Evolutionary conservation across 2,797 vertebrate species (phyloP), one percentile per base, ranked within the genome.

Genomic region (Gallinago solitaria): DNA sequence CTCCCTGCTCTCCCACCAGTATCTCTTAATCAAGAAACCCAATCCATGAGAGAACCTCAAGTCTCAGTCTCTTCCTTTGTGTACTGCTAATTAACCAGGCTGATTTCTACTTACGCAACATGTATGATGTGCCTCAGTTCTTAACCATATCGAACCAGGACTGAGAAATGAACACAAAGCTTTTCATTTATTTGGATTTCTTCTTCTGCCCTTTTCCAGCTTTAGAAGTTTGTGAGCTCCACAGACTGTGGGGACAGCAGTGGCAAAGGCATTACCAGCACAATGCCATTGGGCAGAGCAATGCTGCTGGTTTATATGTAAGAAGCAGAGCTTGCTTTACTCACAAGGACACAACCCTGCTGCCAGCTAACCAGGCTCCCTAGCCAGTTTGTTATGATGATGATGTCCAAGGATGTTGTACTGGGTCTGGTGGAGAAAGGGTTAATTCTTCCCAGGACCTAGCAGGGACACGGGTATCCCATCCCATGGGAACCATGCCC

Each of bases 251-350:
- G n/a, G 17, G 6, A 45, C 64, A 77, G 51, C 4, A 3, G 48
- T 17, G 43, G 39, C 53, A 30, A 0, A 0, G 37, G 16, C 23
- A 16, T 16, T 28, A 21, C 0, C 0, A 9, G 12, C 76, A 43
- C 51, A 35, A 39, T 83, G 54, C 20, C 60, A 35, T 4, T 14
- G 19, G 54, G 32, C 32, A 71, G n/a, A 53, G 67, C 67, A 73
- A 56, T 8, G 2, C 25, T 63, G 45, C 43, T 69, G 33, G 33
- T 12, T 30, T 13, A 0, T 6, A 12, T 1, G 5, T 5, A 1
- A 23, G 41, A 71, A 50, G 53, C 23, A 27, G 56, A 45, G 37
- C 41, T 90, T n/a, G 11, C 23, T 60, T 48, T 25, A 2, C 60
- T 30, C 69, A n/a, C 24, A 25, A 12, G 32, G 63, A 53, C 83